A percentile compares a stretch with the other conserved stretches of the same genome.
Evolutionary conservation across 2,888 invertebrate genomes (phyloP).

Genomic region (Pammene fasciana): DNA sequence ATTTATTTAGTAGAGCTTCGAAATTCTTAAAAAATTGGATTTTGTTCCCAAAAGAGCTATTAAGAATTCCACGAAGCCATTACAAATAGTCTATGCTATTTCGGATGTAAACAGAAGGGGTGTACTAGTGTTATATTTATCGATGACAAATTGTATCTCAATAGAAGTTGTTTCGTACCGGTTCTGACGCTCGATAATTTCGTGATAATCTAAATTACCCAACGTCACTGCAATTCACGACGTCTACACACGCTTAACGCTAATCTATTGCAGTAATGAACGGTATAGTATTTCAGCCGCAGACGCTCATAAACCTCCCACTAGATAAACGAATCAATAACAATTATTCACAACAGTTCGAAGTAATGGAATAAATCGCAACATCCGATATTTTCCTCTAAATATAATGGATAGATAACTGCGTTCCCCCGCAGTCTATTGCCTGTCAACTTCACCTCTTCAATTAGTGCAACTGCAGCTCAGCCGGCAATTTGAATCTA

Average conservation of each 20-base stretch:
- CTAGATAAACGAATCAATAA: constrained; percentile 22
- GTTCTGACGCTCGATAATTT: neutral
- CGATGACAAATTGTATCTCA: neutral
- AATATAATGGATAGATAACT: constrained; percentile 62
- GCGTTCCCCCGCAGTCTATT: constrained; percentile 63
- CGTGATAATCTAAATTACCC: constrained; percentile 37
- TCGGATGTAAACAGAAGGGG: too few species aligned
- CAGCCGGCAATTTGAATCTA: constrained; percentile 65
- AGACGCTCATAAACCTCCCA: constrained; percentile 42
- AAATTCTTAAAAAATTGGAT: too few species aligned
- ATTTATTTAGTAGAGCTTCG: too few species aligned
- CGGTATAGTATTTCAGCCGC: constrained; percentile 60
- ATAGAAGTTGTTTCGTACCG: neutral
- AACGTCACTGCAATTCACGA: constrained; percentile 50
- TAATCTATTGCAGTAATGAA: constrained; percentile 54
- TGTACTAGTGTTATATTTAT: too few species aligned
- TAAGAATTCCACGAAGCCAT: too few species aligned
- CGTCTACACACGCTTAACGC: constrained; percentile 51
- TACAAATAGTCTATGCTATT: too few species aligned
- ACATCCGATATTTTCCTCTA: constrained; percentile 61
- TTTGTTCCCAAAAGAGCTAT: too few species aligned
- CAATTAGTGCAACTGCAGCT: constrained; percentile 71
- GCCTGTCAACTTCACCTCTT: constrained; percentile 59
- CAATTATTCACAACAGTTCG: constrained; percentile 31
- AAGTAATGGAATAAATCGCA: constrained; percentile 61